Base-by-base conservation (phyloP, 2,888 invertebrate species). In the Synergus itoensis region DNA sequence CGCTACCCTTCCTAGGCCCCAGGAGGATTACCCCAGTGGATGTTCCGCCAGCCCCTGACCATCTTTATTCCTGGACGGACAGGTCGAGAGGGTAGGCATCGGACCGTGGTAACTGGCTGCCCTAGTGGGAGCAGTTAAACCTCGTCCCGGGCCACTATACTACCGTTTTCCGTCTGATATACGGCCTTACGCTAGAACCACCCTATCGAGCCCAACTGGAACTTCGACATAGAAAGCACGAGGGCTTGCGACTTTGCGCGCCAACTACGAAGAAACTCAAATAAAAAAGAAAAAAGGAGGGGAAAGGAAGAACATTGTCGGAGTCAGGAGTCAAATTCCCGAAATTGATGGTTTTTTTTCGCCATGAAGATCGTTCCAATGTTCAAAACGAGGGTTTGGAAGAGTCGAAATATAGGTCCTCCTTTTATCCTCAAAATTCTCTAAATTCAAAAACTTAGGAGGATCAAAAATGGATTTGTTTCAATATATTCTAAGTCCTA, bases 91-190 rank as follows among this genome's bases (percentile, higher is more conserved):
- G 91, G 91, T 91, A 91, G 89, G 91, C 91, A 91, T 91, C 90
- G 91, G 90, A 91, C 89, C 91, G 90, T 91, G 89, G 91, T 91
- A 91, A 91, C 91, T 90, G 90, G 90, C 88, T 86, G 89, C 90
- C 88, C 91, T 89, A 90, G 89, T 88, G 91, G 91, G 91, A 91
- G 91, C 90, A 90, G 91, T 91, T 91, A 91, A 91, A 91, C 90
- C 90, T 87, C 87, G 88, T 90, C 89, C 90, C 88, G 88, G 88
- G 88, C 88, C 89, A 87, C 86, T 83, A 85, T 82, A 84, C 85
- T 83, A 78, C 84, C 86, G 83, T 88, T 88, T 85, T 86, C 87
- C 88, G 85, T 87, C 89, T 90, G 90, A 90, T 90, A 89, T 89
- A 90, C 89, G 87, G 82, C 87, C 86, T 86, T 88, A 88, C 85